Percentiles rank a stretch among this genome's conserved stretches.
phyloP scores from a whole-genome alignment of 2,113 vertebrate species.

The Cavia porcellus region DNA sequence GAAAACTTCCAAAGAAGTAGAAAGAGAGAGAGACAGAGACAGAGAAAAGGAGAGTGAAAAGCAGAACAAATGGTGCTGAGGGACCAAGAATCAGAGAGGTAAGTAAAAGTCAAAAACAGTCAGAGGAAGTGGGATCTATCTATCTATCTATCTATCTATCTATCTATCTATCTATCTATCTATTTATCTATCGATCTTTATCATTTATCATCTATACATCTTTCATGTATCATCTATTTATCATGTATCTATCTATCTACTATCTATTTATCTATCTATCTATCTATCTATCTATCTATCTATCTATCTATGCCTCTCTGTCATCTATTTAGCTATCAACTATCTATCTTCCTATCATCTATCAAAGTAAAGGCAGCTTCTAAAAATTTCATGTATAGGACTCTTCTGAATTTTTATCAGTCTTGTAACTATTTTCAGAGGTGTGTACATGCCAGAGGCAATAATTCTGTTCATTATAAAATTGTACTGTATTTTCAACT shows the following conservation, averaged over 20 bases:
- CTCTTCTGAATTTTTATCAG: conserved; percentile 45
- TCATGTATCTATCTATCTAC: too few species aligned
- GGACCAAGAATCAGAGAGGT: too few species aligned
- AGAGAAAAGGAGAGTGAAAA: background rate
- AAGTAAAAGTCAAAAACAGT: background rate
- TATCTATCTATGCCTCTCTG: background rate
- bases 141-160: background rate
- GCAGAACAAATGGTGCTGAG: background rate
- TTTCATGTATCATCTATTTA: too few species aligned
- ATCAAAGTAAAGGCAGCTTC: background rate
- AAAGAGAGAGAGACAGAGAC: background rate
- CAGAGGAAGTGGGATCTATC: background rate
- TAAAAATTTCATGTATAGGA: background rate
- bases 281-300: background rate
- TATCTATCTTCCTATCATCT: background rate
- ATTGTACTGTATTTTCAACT: conserved; percentile 62
- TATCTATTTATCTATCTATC: background rate
- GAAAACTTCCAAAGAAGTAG: background rate
- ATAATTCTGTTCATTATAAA: conserved; percentile 63
- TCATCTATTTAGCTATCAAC: too few species aligned
- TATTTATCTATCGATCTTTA: too few species aligned
- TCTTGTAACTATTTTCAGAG: conserved; percentile 54
- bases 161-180: too few species aligned
- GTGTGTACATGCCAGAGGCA: background rate
- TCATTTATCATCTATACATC: too few species aligned